Evolutionary conservation across 2,113 vertebrate species (phyloP), one percentile per base, ranked within the genome.

Genomic region (Gila orcuttii): DNA sequence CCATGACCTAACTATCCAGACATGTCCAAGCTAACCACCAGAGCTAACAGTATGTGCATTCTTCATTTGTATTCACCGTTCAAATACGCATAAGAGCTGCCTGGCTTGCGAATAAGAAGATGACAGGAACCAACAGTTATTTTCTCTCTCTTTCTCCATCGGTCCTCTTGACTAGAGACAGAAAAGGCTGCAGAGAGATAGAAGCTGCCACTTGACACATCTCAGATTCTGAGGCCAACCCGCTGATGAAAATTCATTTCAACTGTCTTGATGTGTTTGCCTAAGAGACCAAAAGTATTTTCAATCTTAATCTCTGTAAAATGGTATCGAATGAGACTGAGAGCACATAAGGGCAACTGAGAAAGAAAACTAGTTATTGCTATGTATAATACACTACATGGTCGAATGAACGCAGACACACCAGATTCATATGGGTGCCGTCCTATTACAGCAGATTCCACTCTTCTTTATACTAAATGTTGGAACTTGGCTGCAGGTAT

Each of bases 261-360:
- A 19, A 47, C 42, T 25, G 13, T 69, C 74, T 85, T 77, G 33
- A 86, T 36, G 36, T 64, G 68, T 74, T 74, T 74, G 36, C 25
- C 76, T 73, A 60, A 86, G 33, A 68, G 11, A 42, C 31, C 6
- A 7, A 69, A 71, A 28, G 6, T 31, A 81, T 81, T 69, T 60
- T 25, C 17, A 79, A 2, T 59, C 64, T 85, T 85, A 79, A 79
- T 85, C 62, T 59, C 64, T 42, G 21, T 79, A 60, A 80, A 79
- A 86, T n/a, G 47, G 12, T 21, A 60, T 19, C 25, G 6, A 85
- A 80, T 64, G 9, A 55, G 45, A 39, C 31, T 17, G 13, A 52
- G 23, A 86, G 57, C 4, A 31, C 17, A 73, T 6, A 47, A 50
- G 52, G 52, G 33, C 68, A 33, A 23, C 4, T 47, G 1, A 79